phyloP scores from a whole-genome alignment of 1,140 invertebrate genomes.

The Macrostomum lignano region DNA sequence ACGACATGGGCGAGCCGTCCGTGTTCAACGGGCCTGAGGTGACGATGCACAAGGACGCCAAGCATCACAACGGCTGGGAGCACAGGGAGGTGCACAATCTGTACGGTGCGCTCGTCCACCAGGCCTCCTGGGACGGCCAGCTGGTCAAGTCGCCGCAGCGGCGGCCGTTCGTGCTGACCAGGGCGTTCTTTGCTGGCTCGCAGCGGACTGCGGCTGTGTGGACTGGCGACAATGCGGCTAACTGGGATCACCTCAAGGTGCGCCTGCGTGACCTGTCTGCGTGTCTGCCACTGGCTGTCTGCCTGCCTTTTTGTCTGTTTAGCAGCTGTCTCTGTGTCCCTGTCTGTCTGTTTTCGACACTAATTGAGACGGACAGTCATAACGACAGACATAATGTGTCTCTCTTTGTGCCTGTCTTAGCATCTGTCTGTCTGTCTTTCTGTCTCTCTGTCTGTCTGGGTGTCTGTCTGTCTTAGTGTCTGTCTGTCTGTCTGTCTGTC shows the following conservation, averaged over 20 bases:
- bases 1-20: conserved; percentile 97
- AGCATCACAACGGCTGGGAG: conserved; percentile 51
- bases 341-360: no score
- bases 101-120: conserved; percentile 38
- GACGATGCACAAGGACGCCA: conserved; percentile 47
- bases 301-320: no score
- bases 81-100: conserved; percentile 84
- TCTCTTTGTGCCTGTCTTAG: no score
- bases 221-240: conserved; percentile 86
- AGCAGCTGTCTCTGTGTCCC: no score
- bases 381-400: no score
- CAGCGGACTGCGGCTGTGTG: conserved; percentile 58
- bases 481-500: no score
- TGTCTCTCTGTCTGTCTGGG: no score
- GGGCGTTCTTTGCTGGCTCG: conserved; percentile 62
- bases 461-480: no score
- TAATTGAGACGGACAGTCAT: no score
- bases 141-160: conserved; percentile 36
- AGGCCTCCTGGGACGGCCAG: conserved; percentile 45
- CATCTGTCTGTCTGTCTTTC: no score
- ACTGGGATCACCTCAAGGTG: conserved; percentile 62
- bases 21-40: conserved; percentile 94
- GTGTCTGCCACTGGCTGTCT: no score
- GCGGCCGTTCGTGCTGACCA: conserved; percentile 65
- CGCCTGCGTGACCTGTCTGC: no score